phyloP scores from a whole-genome alignment of 2,797 vertebrate genomes.

The Fratercula arctica region DNA sequence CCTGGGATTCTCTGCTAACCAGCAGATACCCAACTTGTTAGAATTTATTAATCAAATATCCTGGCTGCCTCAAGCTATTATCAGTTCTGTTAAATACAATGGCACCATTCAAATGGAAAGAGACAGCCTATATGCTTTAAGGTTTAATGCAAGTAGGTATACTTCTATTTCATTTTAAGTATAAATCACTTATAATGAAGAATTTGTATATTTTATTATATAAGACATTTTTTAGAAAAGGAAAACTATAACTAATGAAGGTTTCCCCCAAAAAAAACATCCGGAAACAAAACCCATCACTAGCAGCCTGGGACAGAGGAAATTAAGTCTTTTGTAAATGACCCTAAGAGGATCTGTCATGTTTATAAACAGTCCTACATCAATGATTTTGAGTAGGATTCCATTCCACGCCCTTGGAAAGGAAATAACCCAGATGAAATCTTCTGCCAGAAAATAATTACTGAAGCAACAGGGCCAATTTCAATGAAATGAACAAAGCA shows the following conservation, averaged over 20 bases:
- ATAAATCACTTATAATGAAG: background rate
- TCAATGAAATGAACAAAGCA: slow-evolving; percentile 62
- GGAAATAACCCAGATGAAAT: slow-evolving; percentile 62
- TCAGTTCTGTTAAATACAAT: background rate
- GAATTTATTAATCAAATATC: background rate
- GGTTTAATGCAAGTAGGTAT: background rate
- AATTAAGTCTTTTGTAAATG: slow-evolving; percentile 49
- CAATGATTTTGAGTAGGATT: slow-evolving; percentile 54
- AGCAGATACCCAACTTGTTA: background rate
- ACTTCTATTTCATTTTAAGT: background rate
- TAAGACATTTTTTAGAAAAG: background rate
- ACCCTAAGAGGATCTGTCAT: slow-evolving; percentile 52
- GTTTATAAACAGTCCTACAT: slow-evolving; percentile 65
- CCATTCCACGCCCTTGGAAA: slow-evolving; percentile 36
- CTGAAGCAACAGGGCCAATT: slow-evolving; percentile 36
- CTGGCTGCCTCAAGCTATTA: background rate
- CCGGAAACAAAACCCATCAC: background rate
- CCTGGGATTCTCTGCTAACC: background rate
- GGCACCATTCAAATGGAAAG: background rate
- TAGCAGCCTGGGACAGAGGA: background rate
- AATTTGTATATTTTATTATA: background rate
- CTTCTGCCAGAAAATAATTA: slow-evolving; percentile 69
- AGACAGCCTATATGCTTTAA: background rate
- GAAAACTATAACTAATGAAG: slow-evolving; percentile 7
- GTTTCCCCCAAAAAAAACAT: background rate